Evolutionary conservation across 2,888 invertebrate genomes (phyloP).

Genomic region (Trissolcus brochymenae): DNA sequence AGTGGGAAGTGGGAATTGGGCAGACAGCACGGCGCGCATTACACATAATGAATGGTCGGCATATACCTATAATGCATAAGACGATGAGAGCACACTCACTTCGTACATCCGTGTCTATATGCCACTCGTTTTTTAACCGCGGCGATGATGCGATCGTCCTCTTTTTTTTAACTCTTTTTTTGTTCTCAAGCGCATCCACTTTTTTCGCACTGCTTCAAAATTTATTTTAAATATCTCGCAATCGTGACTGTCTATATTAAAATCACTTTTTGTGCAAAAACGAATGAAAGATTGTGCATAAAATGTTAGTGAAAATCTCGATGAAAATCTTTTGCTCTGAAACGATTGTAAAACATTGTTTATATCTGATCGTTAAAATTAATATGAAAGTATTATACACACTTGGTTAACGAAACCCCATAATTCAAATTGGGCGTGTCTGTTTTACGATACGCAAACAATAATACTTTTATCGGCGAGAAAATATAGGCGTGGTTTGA

Average conservation of each 20-base stretch:
- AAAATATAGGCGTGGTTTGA: too few relatives aligned
- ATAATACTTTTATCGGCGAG: too few relatives aligned
- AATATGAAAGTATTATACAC: too few relatives aligned
- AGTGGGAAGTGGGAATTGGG: constrained; percentile 70
- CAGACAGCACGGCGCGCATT: constrained; percentile 72
- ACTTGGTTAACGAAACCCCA: neutral
- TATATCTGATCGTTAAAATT: too few relatives aligned
- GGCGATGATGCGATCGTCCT: constrained; percentile 13
- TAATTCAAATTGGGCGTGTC: constrained; percentile 1
- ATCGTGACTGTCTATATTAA: constrained; percentile 45
- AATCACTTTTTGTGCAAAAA: constrained; percentile 31
- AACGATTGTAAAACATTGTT: too few relatives aligned
- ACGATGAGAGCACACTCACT: constrained; percentile 34
- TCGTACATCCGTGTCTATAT: neutral
- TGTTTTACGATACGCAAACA: too few relatives aligned
- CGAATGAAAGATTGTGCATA: constrained; percentile 8
- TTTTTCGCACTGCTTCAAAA: constrained; percentile 41
- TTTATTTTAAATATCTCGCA: constrained; percentile 54
- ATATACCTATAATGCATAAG: constrained; percentile 58
- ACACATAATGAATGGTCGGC: constrained; percentile 61
- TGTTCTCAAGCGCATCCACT: constrained; percentile 18
- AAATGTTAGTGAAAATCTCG: too few relatives aligned
- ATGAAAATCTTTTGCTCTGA: too few relatives aligned
- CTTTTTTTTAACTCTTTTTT: constrained; percentile 3
- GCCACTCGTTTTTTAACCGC: constrained; percentile 47